Percentiles rank a stretch among this genome's conserved stretches.
Conservation (phyloP, 2,113 vertebrate species). For the Saguinus midas region DNA sequence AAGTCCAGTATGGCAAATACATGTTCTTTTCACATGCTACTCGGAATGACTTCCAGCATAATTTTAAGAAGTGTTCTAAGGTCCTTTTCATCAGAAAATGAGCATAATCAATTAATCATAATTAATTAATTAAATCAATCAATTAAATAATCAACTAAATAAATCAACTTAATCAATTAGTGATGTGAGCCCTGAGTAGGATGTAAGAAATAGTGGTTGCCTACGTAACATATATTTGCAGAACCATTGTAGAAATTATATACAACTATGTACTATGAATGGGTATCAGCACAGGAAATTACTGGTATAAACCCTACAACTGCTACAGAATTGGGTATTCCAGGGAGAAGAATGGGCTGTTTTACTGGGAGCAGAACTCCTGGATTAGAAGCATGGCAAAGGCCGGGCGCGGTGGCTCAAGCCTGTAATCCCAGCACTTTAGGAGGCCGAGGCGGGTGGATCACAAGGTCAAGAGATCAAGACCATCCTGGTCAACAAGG, state of each 20-base stretch:
- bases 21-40: not conserved
- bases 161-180: constrained; percentile 2
- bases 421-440: no score
- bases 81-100: not conserved
- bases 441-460: no score
- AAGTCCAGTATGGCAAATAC: not conserved
- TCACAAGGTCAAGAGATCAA: no score
- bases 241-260: not conserved
- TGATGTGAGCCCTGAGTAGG: not conserved
- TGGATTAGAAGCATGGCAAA: not conserved
- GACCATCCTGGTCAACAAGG: no score
- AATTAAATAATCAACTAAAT: not conserved
- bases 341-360: not conserved
- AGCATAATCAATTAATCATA: not conserved
- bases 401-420: no score
- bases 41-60: not conserved
- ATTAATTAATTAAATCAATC: not conserved
- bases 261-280: not conserved
- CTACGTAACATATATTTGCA: not conserved
- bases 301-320: not conserved
- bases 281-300: not conserved
- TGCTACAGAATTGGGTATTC: not conserved
- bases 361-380: not conserved
- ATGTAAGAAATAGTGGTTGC: not conserved
- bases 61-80: not conserved